Evolutionary conservation across 2,888 invertebrate genomes (phyloP), one percentile per base, ranked within the genome.

Genomic region (Synergus laeviventris): DNA sequence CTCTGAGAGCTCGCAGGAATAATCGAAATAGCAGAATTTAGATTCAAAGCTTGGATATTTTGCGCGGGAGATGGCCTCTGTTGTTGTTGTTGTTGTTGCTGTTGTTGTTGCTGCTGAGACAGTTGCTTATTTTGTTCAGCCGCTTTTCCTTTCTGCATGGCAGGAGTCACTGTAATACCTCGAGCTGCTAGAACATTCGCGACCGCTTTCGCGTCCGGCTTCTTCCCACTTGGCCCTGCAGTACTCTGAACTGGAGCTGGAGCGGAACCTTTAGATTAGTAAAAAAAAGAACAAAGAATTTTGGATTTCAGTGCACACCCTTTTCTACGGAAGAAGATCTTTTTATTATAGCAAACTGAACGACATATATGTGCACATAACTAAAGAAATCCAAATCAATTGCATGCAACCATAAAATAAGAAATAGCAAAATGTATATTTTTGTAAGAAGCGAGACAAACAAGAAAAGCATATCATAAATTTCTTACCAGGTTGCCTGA

Each of bases 121-220:
- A 89, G 87, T 7, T 89, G 90, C 12, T 66, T 56, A 18, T 18
- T 38, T 56, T 74, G 74, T 39, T 77, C 81, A 78, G 86, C 78
- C 77, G 88, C 80, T 74, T 87, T 90, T 82, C 83, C 89, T 86
- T 92, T 92, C 12, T 91, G 94, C 38, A 94, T 93, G 64, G 95
- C 94, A 60, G 94, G 93, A 64, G 95, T 95, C 0, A 96, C 94
- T 49, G 95, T 96, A 76, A 96, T 96, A 2, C 96, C 96, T 79
- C 96, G 92, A 8, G 95, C 94, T 3, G 95, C 96, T 78, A 96
- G 90, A 77, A 96, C 94, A 87, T 94, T 95, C 0, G 96, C 96
- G 86, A 96, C 95, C 0, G 95, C 94, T 85, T 94, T 95, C 0
- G 95, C 95, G 87, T 95, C 95, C 56, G 94, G 94, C 85, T 94